Conservation (phyloP, 2,113 vertebrate genomes). For the Bungarus multicinctus region DNA sequence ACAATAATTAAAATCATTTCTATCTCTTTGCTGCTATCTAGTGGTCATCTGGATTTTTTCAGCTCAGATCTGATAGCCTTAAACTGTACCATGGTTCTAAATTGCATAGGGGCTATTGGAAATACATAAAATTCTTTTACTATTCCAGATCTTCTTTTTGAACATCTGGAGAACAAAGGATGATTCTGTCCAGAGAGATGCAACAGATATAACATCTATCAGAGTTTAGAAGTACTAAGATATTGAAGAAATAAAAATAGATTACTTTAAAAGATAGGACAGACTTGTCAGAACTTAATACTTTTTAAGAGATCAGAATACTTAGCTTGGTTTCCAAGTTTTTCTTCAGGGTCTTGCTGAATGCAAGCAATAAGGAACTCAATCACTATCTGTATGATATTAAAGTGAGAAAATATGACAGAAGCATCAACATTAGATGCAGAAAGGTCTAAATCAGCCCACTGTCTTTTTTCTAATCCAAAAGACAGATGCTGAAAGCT, state of each 20-base stretch:
- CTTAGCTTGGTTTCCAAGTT: conserved; percentile 50
- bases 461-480: conserved; percentile 50
- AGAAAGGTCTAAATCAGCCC: conserved; percentile 54
- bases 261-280: neutral
- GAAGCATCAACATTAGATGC: conserved; percentile 30
- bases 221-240: neutral
- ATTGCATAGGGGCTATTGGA: neutral
- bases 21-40: neutral
- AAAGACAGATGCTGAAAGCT: conserved; percentile 42
- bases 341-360: conserved; percentile 51
- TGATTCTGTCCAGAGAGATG: neutral
- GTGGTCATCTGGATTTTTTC: neutral
- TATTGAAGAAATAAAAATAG: neutral
- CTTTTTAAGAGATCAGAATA: conserved; percentile 44
- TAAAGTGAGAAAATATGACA: conserved; percentile 41
- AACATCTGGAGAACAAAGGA: neutral
- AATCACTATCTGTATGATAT: conserved; percentile 51
- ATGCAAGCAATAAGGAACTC: conserved; percentile 38
- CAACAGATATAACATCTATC: neutral
- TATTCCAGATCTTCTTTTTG: neutral
- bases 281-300: conserved; percentile 30
- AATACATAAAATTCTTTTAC: neutral
- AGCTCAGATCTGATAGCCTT: neutral
- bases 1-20: neutral
- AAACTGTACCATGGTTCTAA: neutral